Percentiles rank a stretch among this genome's conserved stretches.
phyloP scores from a whole-genome alignment of 2,888 invertebrate genomes.

The Agrotis exclamationis region DNA sequence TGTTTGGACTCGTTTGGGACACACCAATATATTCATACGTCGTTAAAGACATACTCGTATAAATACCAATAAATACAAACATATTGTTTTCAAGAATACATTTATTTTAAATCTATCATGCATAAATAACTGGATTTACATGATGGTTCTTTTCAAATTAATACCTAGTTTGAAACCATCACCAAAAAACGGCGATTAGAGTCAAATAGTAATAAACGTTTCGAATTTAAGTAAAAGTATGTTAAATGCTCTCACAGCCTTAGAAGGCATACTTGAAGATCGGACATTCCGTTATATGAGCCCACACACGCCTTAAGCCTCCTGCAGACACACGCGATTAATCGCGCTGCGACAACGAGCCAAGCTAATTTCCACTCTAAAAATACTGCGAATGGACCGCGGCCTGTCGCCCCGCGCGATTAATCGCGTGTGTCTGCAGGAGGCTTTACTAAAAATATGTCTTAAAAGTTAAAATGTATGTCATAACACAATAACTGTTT shows the following conservation, averaged over 20 bases:
- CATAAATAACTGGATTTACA: neutral
- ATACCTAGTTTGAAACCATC: neutral
- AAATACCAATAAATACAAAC: constrained; percentile 3
- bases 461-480: constrained; percentile 29
- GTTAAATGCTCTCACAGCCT: constrained; percentile 44
- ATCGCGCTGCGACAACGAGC: too few species aligned
- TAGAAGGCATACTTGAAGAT: constrained; percentile 20
- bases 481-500: constrained; percentile 17
- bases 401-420: too few species aligned
- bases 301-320: constrained; percentile 24
- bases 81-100: neutral
- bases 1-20: constrained; percentile 27
- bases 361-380: too few species aligned
- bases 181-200: neutral
- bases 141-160: neutral
- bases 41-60: constrained; percentile 9
- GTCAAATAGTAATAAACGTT: constrained; percentile 19
- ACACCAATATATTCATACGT: constrained; percentile 3
- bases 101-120: neutral
- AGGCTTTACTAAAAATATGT: constrained; percentile 13
- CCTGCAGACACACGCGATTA: too few species aligned
- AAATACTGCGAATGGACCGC: too few species aligned
- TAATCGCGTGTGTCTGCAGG: too few species aligned
- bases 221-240: constrained; percentile 49
- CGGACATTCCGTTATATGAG: constrained; percentile 31